Evolutionary conservation across 2,113 vertebrate genomes (phyloP), one percentile per base, ranked within the genome.

Genomic region (Sminthopsis crassicaudata): DNA sequence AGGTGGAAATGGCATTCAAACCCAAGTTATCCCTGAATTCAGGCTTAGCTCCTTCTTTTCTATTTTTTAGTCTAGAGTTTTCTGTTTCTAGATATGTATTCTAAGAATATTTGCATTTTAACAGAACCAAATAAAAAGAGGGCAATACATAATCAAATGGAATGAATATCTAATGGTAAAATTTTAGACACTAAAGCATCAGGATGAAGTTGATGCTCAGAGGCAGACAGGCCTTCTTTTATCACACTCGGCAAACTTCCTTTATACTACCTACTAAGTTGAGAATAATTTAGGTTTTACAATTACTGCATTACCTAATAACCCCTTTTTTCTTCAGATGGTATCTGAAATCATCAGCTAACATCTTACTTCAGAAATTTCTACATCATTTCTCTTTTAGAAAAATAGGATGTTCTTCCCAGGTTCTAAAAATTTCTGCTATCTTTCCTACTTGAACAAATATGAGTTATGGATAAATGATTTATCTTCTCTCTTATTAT

Each of bases 241-340:
- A 24, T 91, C 50, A 24, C 1, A 14, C 57, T 54, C 23, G 9
- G 27, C 26, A 90, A 91, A n/a, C 26, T 9, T 90, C 30, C 50
- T 12, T 16, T 10, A 19, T 25, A 23, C 12, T 14, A 19, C 48
- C 55, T 51, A 46, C 9, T 51, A 51, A 54, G 36, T 22, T 10
- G 52, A 48, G 30, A 50, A 67, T 57, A 60, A 88, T 19, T 51
- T 67, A 26, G 12, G 51, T 93, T 92, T 36, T 46, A 3, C 24
- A 16, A n/a, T 23, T n/a, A 4, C 51, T 84, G 4, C 4, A 3
- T 84, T 22, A 88, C 30, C 91, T 19, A n/a, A 36, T 0, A 19
- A 51, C 10, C 2, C 46, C n/a, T 5, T 0, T 11, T 22, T 23
- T 76, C 52, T 91, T 46, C 19, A 10, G 30, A 0, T 0, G 3